Evolutionary conservation across 2,888 invertebrate genomes (phyloP), one percentile per base, ranked within the genome.

Genomic region (Dysmachus trigonus): DNA sequence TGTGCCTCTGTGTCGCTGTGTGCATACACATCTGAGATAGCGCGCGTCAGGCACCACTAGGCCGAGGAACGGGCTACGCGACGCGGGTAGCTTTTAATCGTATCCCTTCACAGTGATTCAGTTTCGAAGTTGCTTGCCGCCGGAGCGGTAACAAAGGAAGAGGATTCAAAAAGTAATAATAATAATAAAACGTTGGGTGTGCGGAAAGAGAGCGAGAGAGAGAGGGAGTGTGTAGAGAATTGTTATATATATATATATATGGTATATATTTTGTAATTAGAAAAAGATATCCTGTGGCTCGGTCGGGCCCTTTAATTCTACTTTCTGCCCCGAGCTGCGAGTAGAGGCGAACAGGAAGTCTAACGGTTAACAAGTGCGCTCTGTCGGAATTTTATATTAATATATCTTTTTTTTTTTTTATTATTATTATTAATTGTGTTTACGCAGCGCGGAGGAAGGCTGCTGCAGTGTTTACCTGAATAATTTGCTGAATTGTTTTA

Each of bases 81-180:
- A 41, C 38, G 71, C 81, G 77, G 85, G 87, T 83, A 81, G 22
- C 71, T 35, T 71, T 62, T 74, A 38, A 62, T 86, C 77, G 85
- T 86, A 85, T 87, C 82, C 85, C 85, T 85, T 86, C 62, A 38
- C 38, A 83, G 72, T 81, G 83, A 72, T 72, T 83, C 72, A 83
- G 83, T 83, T 83, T 30, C 30, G 30, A 83, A 83, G 38, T 83
- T 83, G 47, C 86, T 86, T 83, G 86, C 85, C 83, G 74, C 85
- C 76, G 85, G 85, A 87, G 76, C 85, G 83, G 87, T 83, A 86
- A 83, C 72, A 83, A 83, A 83, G 87, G 83, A 83, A 51, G 71
- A 27, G 76, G 82, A 83, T 76, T 82, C 62, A 53, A 41, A 15
- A 1, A n/a, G n/a, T n/a, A n/a, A n/a, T n/a, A n/a, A n/a, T n/a